Evolutionary conservation across 2,797 vertebrate genomes (phyloP).

Genomic region (Lutjanus argentimaculatus): DNA sequence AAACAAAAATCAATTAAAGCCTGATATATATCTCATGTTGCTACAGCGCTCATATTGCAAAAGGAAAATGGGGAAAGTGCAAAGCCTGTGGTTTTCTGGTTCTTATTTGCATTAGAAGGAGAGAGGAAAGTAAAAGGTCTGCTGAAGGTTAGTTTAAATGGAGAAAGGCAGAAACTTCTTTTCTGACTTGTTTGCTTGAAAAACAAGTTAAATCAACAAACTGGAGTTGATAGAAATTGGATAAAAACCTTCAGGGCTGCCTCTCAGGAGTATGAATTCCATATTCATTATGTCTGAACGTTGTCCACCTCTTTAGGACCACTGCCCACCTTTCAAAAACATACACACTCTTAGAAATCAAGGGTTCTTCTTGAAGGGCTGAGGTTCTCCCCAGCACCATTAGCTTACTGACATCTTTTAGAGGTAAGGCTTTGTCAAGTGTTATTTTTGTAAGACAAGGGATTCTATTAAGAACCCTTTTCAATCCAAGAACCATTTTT

Average conservation of each 20-base stretch:
- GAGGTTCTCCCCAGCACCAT: no score
- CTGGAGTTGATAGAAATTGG: constrained; percentile 61
- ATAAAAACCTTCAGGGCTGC: constrained; percentile 65
- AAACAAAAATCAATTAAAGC: constrained; percentile 75
- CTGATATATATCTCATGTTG: constrained; percentile 59
- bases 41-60: constrained; percentile 10
- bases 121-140: constrained; percentile 34
- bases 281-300: constrained; percentile 63
- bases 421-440: no score
- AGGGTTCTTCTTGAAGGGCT: no score
- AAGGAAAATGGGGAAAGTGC: constrained; percentile 20
- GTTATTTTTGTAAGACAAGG: no score
- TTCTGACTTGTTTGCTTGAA: constrained; percentile 56
- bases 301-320: constrained; percentile 10
- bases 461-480: no score
- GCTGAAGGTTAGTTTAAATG: constrained; percentile 70
- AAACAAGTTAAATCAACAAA: constrained; percentile 71
- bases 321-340: not conserved
- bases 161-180: constrained; percentile 33
- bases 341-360: not conserved
- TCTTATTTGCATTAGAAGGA: constrained; percentile 51
- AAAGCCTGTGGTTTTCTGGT: constrained; percentile 22
- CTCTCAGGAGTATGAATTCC: constrained; percentile 61
- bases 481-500: no score
- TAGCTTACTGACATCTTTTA: no score